These are phyloP conservation scores for Thereuonema tuberculata DNA, from an alignment of 1,140 invertebrate species.

Conservation along the genomic window DNA sequence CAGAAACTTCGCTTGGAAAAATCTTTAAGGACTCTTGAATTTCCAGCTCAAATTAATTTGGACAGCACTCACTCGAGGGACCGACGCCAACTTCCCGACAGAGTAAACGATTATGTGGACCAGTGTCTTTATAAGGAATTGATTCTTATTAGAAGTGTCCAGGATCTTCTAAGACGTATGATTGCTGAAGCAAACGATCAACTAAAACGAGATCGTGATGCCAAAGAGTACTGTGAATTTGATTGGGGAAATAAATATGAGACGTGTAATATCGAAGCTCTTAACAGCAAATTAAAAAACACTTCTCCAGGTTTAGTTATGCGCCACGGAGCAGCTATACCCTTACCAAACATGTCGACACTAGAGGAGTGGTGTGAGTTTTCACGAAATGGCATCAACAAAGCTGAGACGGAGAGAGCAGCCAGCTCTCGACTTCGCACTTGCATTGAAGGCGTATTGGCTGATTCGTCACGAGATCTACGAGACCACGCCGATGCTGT, in stretches of 20 bases:
- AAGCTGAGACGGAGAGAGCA: background rate
- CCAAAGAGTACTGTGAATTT: background rate
- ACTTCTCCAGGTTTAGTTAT: background rate
- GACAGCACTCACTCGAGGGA: background rate
- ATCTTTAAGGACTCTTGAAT: background rate
- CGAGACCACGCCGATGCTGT: slow-evolving; percentile 1
- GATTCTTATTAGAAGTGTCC: background rate
- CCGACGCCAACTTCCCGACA: background rate
- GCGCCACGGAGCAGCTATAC: background rate
- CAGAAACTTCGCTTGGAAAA: background rate
- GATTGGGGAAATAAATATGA: background rate
- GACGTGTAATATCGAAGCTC: background rate
- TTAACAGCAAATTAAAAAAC: background rate
- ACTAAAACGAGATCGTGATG: background rate
- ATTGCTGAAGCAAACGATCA: background rate
- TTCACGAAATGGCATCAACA: background rate
- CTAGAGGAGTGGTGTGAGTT: background rate
- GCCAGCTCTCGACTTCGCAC: background rate
- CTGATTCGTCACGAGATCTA: background rate
- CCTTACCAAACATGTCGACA: background rate
- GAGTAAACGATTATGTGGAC: slow-evolving; percentile 1
- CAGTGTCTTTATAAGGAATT: slow-evolving; percentile 1
- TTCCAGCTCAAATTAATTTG: slow-evolving; percentile 1
- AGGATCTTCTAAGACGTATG: background rate
- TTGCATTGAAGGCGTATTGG: background rate